These are phyloP conservation scores for Sphenopsis melanotis DNA, from an alignment of 2,797 vertebrate species.

Conservation along the genomic window DNA sequence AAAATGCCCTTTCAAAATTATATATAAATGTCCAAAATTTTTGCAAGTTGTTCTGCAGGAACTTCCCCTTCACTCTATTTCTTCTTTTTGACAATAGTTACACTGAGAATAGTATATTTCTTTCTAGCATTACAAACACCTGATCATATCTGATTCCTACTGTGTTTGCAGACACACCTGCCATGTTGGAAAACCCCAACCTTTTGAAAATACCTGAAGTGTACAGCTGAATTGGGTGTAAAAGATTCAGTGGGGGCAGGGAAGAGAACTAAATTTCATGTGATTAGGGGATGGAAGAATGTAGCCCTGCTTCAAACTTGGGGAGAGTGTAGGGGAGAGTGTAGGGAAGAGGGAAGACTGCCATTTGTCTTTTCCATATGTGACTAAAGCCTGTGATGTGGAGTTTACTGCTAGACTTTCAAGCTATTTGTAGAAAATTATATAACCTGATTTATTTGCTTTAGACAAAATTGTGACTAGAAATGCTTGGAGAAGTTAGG, in stretches of 20 bases:
- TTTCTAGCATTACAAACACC: neutral
- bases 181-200: neutral
- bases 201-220: neutral
- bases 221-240: neutral
- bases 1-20: neutral
- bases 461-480: neutral
- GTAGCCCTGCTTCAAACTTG: neutral
- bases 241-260: neutral
- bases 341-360: neutral
- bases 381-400: neutral
- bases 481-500: neutral
- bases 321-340: too few species aligned
- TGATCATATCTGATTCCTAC: neutral
- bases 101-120: neutral
- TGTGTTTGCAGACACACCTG: neutral
- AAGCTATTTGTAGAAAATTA: neutral
- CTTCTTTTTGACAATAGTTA: neutral
- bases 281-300: neutral
- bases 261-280: neutral
- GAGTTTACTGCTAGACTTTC: neutral
- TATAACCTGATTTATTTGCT: neutral
- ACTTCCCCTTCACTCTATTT: neutral
- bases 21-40: neutral
- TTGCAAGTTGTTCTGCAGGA: neutral
- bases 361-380: neutral